Evolutionary conservation across 2,797 vertebrate species (phyloP).

Genomic region (Micrastur ruficollis): DNA sequence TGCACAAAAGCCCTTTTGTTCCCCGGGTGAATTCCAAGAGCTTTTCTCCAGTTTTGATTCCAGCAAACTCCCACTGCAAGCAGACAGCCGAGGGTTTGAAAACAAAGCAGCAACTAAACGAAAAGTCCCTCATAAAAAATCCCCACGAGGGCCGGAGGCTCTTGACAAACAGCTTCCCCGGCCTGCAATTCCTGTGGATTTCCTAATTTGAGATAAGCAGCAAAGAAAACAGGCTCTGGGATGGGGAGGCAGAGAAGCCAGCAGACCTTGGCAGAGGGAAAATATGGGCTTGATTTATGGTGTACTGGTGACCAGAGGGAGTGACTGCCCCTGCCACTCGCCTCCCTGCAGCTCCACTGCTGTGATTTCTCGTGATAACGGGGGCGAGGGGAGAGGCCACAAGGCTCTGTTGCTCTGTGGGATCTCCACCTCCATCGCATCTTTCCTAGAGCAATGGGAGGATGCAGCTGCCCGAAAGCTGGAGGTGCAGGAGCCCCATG

Average conservation of each 20-base stretch:
- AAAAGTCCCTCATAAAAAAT: background rate
- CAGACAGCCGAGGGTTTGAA: background rate
- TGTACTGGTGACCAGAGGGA: background rate
- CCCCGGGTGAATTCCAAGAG: constrained; percentile 29
- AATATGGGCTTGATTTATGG: background rate
- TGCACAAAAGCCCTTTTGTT: constrained; percentile 56
- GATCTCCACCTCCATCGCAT: background rate
- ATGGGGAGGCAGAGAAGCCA: background rate
- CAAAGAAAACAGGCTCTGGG: background rate
- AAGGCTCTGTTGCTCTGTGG: background rate
- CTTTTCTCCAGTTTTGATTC: constrained; percentile 45
- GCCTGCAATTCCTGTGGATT: constrained; percentile 20
- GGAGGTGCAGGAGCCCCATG: rapidly evolving
- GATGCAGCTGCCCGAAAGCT: background rate
- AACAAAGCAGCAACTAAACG: constrained; percentile 13
- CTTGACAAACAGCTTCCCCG: background rate
- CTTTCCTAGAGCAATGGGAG: background rate
- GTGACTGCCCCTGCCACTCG: background rate
- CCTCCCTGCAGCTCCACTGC: background rate
- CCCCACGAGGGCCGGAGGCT: background rate
- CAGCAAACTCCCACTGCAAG: constrained; percentile 36
- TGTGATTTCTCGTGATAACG: background rate
- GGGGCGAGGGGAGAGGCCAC: background rate
- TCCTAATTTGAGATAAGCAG: constrained; percentile 39
- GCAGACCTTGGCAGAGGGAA: background rate